A percentile compares a stretch with the other conserved stretches of the same genome.
These are phyloP conservation scores for Hemithea aestivaria DNA, from an alignment of 2,888 invertebrate genomes.

Conservation along the genomic window DNA sequence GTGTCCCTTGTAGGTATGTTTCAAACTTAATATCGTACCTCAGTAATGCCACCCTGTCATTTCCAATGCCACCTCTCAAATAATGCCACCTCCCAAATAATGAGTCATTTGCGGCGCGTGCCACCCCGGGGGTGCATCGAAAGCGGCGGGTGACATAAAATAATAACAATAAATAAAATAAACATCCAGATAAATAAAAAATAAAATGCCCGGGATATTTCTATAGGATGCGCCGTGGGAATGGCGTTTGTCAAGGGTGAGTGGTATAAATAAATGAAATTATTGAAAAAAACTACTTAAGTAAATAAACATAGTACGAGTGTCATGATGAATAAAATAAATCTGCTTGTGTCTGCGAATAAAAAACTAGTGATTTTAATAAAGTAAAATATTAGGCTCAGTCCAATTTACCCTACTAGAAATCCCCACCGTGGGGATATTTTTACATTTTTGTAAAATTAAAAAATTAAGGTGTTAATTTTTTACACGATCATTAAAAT, in stretches of 20 bases:
- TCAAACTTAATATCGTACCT: too few species aligned
- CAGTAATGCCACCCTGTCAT: slow-evolving; percentile 8
- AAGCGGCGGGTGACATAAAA: slow-evolving; percentile 32
- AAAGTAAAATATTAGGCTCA: too few species aligned
- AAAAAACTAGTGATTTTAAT: too few species aligned
- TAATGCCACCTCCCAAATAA: slow-evolving; percentile 28
- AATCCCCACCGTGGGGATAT: too few species aligned
- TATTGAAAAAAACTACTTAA: slow-evolving; percentile 6
- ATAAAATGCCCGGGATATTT: slow-evolving; percentile 33
- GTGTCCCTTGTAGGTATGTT: too few species aligned
- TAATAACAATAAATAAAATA: slow-evolving; percentile 44
- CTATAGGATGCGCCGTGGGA: slow-evolving; percentile 42
- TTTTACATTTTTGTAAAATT: too few species aligned
- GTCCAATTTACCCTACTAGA: too few species aligned
- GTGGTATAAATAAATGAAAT: background rate
- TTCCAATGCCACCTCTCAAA: slow-evolving; percentile 20
- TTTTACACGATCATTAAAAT: too few species aligned
- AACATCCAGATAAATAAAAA: slow-evolving; percentile 49
- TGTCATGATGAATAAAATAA: too few species aligned
- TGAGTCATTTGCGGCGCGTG: slow-evolving; percentile 36
- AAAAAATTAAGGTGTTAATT: too few species aligned
- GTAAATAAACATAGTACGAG: too few species aligned
- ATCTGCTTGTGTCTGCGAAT: too few species aligned
- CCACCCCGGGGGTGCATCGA: slow-evolving; percentile 32
- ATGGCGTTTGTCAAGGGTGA: slow-evolving; percentile 39